phyloP scores from a whole-genome alignment of 1,140 invertebrate genomes.

The Bathynomus jamesi region DNA sequence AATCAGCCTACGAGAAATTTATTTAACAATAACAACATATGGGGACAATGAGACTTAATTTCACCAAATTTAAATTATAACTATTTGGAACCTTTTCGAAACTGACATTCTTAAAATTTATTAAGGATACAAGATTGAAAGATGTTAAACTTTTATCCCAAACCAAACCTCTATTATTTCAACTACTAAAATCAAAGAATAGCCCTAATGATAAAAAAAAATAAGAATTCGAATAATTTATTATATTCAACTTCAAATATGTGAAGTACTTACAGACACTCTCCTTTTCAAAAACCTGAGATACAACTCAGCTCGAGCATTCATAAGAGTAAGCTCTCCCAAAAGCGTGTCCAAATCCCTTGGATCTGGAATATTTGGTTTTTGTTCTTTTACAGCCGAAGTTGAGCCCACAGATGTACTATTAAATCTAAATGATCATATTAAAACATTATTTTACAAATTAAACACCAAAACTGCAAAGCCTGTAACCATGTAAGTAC shows the following conservation, averaged over 20 bases:
- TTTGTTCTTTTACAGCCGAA: not conserved
- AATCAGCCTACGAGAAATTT: conserved; percentile 55
- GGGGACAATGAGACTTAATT: no score
- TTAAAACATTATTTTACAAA: no score
- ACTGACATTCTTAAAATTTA: no score
- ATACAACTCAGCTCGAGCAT: conserved; percentile 82
- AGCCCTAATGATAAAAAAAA: not conserved
- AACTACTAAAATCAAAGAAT: not conserved
- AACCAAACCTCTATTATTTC: not conserved
- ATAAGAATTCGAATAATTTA: no score
- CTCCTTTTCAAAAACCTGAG: conserved; percentile 76
- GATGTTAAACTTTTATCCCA: not conserved
- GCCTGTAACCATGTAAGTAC: no score
- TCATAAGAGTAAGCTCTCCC: conserved; percentile 83
- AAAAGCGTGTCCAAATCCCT: conserved; percentile 81
- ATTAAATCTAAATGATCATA: conserved; percentile 24
- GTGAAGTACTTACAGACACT: conserved; percentile 58
- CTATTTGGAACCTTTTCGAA: not conserved
- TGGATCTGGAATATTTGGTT: conserved; percentile 52
- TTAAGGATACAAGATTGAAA: no score
- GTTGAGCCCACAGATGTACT: not conserved
- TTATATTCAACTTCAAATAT: not conserved
- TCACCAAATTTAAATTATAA: no score
- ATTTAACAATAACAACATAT: no score
- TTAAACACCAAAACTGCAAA: no score